Conservation (phyloP, 2,797 vertebrate species). For the Aphelocoma californica region DNA sequence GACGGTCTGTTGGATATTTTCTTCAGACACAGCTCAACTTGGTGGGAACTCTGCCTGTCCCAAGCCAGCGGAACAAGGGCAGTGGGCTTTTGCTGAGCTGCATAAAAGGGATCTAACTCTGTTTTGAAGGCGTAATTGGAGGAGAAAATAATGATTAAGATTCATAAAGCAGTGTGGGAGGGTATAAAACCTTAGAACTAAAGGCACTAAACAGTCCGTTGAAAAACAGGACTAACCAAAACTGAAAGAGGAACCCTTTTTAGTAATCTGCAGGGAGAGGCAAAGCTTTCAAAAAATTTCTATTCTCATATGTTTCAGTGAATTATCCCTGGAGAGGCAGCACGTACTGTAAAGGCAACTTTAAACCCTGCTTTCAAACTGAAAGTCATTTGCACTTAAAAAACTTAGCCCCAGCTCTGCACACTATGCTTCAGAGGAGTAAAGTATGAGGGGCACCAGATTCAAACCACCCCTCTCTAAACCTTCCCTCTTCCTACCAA, state of each 20-base stretch:
- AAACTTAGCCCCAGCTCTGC: neutral
- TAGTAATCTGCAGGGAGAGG: neutral
- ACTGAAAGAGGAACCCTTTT: neutral
- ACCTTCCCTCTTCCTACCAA: neutral
- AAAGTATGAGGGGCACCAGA: neutral
- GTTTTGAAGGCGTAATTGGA: neutral
- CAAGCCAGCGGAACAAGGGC: neutral
- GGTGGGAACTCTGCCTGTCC: neutral
- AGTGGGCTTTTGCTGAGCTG: neutral
- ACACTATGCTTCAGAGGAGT: neutral
- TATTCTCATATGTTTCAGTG: neutral
- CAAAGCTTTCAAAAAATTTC: neutral
- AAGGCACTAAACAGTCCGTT: neutral
- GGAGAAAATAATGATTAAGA: neutral
- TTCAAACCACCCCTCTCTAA: neutral
- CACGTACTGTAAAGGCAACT: fast-evolving
- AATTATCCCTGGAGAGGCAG: neutral
- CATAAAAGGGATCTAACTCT: neutral
- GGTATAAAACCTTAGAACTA: neutral
- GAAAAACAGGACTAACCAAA: neutral
- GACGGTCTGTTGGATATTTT: neutral
- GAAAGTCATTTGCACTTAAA: neutral
- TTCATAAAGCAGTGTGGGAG: neutral
- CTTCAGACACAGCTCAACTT: neutral
- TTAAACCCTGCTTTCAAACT: neutral